phyloP scores from a whole-genome alignment of 2,113 vertebrate genomes.

The Maylandia zebra region DNA sequence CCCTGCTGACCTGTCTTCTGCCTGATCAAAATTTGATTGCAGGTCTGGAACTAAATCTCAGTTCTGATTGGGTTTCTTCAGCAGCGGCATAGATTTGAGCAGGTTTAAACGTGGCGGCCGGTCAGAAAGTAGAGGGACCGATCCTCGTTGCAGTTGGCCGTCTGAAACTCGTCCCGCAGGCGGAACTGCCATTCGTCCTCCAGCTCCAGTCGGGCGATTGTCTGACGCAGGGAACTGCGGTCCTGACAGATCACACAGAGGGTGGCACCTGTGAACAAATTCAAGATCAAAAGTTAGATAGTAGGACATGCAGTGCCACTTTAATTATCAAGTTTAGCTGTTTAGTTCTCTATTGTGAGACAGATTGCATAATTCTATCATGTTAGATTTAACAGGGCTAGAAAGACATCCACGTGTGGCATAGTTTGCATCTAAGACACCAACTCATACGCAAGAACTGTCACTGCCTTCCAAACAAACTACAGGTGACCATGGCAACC shows the following conservation, averaged over 20 bases:
- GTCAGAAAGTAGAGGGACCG: constrained; percentile 95
- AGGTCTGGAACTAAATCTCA: neutral
- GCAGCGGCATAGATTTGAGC: neutral
- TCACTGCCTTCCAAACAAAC: neutral
- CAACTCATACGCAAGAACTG: neutral
- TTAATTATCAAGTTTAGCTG: neutral
- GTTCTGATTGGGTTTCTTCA: neutral
- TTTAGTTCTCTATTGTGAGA: neutral
- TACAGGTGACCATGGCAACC: neutral
- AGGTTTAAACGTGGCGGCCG: constrained; percentile 83
- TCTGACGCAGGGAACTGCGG: constrained; percentile 92
- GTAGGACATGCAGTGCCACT: neutral
- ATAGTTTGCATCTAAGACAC: neutral
- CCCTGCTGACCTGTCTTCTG: neutral
- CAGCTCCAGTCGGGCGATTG: constrained; percentile 89
- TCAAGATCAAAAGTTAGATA: neutral
- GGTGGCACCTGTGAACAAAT: constrained; percentile 81
- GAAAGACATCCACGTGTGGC: neutral
- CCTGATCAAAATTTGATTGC: neutral
- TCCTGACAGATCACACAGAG: constrained; percentile 97
- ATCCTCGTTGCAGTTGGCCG: constrained; percentile 93
- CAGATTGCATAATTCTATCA: neutral
- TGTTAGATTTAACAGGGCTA: neutral
- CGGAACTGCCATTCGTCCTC: constrained; percentile 99
- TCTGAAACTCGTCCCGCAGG: constrained; percentile 95